These are phyloP conservation scores for Caracal caracal DNA, from an alignment of 2,113 vertebrate genomes.

Conservation along the genomic window DNA sequence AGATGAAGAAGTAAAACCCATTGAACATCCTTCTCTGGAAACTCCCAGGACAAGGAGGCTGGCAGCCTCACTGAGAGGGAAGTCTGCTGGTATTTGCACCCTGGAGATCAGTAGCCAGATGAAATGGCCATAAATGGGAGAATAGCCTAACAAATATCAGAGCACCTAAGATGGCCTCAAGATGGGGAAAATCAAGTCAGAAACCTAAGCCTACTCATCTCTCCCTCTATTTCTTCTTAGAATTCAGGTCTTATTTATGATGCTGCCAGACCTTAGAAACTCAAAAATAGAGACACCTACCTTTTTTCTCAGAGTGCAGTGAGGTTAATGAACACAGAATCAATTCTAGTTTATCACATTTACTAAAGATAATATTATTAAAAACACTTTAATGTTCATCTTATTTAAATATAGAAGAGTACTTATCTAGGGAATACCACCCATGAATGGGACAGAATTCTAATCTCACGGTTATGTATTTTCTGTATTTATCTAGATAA, in stretches of 20 bases:
- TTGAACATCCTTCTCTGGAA: constrained; percentile 19
- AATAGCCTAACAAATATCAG: neutral
- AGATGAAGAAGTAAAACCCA: constrained; percentile 34
- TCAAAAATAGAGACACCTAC: neutral
- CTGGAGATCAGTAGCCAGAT: neutral
- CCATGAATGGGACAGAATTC: neutral
- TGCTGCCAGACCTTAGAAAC: neutral
- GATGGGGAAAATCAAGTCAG: neutral
- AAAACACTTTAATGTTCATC: neutral
- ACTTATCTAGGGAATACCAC: neutral
- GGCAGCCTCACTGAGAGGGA: neutral
- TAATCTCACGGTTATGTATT: neutral
- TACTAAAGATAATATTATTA: neutral
- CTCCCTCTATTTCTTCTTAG: neutral
- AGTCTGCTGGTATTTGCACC: neutral
- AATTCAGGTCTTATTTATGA: neutral
- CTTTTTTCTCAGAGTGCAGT: neutral
- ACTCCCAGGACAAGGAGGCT: neutral
- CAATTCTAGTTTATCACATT: neutral
- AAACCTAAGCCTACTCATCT: neutral
- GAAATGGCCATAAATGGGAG: neutral
- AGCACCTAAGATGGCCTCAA: too few relatives aligned
- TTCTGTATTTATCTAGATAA: neutral
- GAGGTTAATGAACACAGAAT: neutral
- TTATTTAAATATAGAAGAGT: neutral